These are phyloP conservation scores for Platysternon megacephalum DNA, from an alignment of 2,113 vertebrate genomes.

Conservation along the genomic window DNA sequence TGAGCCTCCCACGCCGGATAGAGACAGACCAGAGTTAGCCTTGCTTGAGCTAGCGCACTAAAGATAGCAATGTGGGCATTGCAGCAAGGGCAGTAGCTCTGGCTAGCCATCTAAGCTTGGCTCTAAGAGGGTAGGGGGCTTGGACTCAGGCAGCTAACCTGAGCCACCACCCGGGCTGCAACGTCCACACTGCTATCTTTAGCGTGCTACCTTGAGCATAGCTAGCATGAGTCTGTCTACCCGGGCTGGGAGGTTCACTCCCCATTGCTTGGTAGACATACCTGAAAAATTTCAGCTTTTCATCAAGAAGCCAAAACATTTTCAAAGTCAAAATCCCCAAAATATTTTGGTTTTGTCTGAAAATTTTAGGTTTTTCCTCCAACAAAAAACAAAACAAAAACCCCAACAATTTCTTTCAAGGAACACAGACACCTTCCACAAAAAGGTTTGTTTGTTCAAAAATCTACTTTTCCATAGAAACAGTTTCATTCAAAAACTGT, in stretches of 20 bases:
- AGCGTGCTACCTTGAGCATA: background rate
- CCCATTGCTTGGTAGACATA: background rate
- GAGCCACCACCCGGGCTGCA: background rate
- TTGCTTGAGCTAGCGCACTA: background rate
- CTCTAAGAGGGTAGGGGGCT: too few relatives aligned
- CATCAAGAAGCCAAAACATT: background rate
- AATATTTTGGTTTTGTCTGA: background rate
- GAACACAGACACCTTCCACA: background rate
- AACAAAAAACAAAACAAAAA: background rate
- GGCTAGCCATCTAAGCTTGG: background rate
- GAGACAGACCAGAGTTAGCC: background rate
- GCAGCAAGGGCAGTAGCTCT: background rate
- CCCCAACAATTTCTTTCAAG: background rate
- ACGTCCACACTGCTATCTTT: background rate
- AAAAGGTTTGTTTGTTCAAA: background rate
- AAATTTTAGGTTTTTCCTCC: background rate
- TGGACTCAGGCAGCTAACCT: background rate
- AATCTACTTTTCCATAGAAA: background rate
- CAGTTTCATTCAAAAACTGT: background rate
- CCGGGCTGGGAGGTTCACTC: background rate
- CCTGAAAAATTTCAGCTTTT: background rate
- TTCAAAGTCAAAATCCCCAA: background rate
- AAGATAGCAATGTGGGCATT: background rate
- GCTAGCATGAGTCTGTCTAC: background rate
- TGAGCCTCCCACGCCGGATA: background rate